A percentile compares a stretch with the other conserved stretches of the same genome.
phyloP scores from a whole-genome alignment of 2,888 invertebrate genomes.

The Calameuta idolon region DNA sequence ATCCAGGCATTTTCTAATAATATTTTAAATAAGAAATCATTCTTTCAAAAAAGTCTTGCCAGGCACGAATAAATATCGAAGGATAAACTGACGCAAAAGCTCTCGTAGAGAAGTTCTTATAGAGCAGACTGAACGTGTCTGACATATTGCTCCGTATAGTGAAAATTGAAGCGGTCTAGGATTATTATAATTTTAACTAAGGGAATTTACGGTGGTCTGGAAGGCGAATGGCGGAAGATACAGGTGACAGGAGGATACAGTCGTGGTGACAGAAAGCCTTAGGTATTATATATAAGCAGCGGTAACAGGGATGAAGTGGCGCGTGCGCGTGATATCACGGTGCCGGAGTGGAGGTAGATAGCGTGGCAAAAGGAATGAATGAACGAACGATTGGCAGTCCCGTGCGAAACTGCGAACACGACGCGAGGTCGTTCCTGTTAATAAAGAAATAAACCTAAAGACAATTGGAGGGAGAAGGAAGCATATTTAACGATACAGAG shows the following conservation, averaged over 20 bases:
- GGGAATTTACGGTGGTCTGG: not conserved
- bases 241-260: constrained; percentile 5
- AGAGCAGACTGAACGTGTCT: no score
- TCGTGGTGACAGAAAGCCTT: not conserved
- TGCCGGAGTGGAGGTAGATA: not conserved
- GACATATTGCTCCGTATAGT: no score
- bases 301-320: not conserved
- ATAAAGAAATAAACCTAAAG: constrained; percentile 2
- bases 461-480: not conserved
- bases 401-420: constrained; percentile 45
- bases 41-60: no score
- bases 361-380: not conserved
- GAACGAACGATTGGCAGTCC: constrained; percentile 34
- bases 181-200: not conserved
- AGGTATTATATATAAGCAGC: not conserved
- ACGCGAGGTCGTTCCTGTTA: constrained; percentile 32
- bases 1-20: no score
- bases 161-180: no score
- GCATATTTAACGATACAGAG: not conserved
- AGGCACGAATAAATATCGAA: no score
- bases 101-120: no score
- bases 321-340: not conserved
- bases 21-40: no score
- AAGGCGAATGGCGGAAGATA: not conserved
- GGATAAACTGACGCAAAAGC: no score